Conservation (phyloP, 2,888 invertebrate species). For the Megalurothrips usitatus region DNA sequence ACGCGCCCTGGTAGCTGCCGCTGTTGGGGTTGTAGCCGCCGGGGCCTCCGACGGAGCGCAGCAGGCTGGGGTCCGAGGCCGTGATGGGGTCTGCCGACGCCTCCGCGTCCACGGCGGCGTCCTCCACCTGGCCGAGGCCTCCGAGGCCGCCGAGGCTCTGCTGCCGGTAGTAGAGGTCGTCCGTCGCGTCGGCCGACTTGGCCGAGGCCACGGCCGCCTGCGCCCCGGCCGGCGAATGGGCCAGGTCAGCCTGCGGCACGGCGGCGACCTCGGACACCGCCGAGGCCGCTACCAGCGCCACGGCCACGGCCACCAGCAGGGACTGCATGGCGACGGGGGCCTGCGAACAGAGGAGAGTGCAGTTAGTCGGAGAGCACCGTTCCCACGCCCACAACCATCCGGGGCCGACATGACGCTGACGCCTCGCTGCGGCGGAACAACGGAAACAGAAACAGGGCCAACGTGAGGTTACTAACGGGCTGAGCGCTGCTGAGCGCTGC, state of each 20-base stretch:
- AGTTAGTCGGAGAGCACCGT: not conserved
- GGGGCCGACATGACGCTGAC: not conserved
- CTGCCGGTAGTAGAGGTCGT: conserved; percentile 19
- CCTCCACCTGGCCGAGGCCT: conserved; percentile 26
- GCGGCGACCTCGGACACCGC: too few species aligned
- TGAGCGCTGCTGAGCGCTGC: too few species aligned
- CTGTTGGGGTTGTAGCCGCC: conserved; percentile 26
- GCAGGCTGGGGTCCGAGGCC: conserved; percentile 19
- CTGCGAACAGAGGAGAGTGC: not conserved
- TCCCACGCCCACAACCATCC: not conserved
- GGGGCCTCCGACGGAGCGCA: not conserved
- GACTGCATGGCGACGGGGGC: not conserved
- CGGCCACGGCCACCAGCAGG: conserved; percentile 27
- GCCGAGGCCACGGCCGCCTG: conserved; percentile 23
- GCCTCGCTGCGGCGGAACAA: too few species aligned
- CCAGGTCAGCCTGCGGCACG: too few species aligned
- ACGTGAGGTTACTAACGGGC: too few species aligned
- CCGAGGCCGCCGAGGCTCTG: not conserved
- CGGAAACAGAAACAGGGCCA: too few species aligned
- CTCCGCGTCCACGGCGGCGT: conserved; percentile 23
- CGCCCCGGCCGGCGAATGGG: not conserved
- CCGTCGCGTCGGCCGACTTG: conserved; percentile 37
- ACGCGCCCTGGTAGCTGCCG: not conserved
- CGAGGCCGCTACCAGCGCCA: not conserved
- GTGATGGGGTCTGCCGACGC: not conserved